These are phyloP conservation scores for Dermolepida albohirtum DNA, from an alignment of 2,888 invertebrate species.

Conservation along the genomic window DNA sequence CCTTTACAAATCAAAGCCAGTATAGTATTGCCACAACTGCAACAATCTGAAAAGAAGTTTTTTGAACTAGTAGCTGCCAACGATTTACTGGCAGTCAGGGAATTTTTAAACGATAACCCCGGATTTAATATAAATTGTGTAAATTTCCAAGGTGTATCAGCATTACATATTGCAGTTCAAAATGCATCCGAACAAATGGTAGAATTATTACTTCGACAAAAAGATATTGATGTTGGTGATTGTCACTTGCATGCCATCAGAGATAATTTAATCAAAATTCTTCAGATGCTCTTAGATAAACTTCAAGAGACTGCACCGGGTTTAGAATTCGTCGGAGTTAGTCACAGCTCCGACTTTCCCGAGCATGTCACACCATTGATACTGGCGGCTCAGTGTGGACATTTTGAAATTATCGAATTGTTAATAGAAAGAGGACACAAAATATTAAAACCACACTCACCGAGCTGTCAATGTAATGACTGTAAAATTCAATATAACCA, in stretches of 20 bases:
- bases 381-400: slow-evolving; percentile 77
- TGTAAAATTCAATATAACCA: slow-evolving; percentile 65
- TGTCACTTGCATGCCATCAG: slow-evolving; percentile 75
- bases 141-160: slow-evolving; percentile 74
- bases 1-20: slow-evolving; percentile 54
- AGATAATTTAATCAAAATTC: slow-evolving; percentile 71
- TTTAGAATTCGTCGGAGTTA: slow-evolving; percentile 65
- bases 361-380: slow-evolving; percentile 77
- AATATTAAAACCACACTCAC: slow-evolving; percentile 72
- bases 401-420: slow-evolving; percentile 75
- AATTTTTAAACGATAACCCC: slow-evolving; percentile 64
- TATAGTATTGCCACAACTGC: slow-evolving; percentile 68
- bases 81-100: slow-evolving; percentile 64
- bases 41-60: slow-evolving; percentile 67
- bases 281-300: slow-evolving; percentile 69
- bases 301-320: slow-evolving; percentile 61
- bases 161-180: slow-evolving; percentile 75
- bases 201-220: slow-evolving; percentile 70
- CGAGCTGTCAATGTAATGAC: slow-evolving; percentile 68
- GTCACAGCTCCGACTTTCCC: slow-evolving; percentile 71
- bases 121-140: slow-evolving; percentile 70
- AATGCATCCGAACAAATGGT: slow-evolving; percentile 73
- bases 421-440: slow-evolving; percentile 74
- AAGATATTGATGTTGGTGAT: slow-evolving; percentile 74
- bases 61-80: slow-evolving; percentile 67